Base-by-base conservation (phyloP, 2,797 vertebrate genomes). In the Poeciliopsis gracilis region DNA sequence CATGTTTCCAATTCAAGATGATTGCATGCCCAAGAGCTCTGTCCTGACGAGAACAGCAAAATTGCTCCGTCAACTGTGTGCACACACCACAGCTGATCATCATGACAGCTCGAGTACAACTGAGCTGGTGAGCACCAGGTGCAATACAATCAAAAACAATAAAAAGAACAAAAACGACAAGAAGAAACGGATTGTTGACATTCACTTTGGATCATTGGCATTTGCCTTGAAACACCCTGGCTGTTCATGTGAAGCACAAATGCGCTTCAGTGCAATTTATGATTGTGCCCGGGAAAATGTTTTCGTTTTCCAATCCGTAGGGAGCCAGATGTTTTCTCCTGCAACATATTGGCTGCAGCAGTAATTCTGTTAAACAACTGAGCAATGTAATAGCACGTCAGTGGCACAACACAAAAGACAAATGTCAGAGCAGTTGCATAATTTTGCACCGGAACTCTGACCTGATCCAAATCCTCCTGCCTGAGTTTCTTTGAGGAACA, bases 61-160 rank as follows among this genome's bases (percentile, higher is more conserved):
- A 95, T 92, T 90, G 89, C 82, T 89, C 86, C 82, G 88, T 91
- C 87, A 91, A 82, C 79, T 82, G 84, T 76, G 79, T 55, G 63
- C 82, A 85, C 83, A 82, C 80, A 86, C 71, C 57, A 78, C 55
- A 57, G 75, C 79, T 79, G 81, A 87, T 89, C 83, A 85, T 4
- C 4, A 61, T 84, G 87, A 87, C 89, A 88, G 81, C 81, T 55
- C 2, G 33, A 83, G 84, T 67, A 77, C 38, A 1, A 66, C 49
- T 5, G 79, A 28, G 61, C 38, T 33, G 73, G 10, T 66, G 76
- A 82, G 55, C 75, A 83, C 30, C 88, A 86, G 88, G 88, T 92
- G 88, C 83, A 51, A 57, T 2, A 12, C 69, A 10, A 80, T 49
- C 4, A 28, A 76, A 70, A 72, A 55, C 25, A 79, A 45, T 13